Base-by-base conservation (phyloP, 2,113 vertebrate species). In the Menidia beryllina region DNA sequence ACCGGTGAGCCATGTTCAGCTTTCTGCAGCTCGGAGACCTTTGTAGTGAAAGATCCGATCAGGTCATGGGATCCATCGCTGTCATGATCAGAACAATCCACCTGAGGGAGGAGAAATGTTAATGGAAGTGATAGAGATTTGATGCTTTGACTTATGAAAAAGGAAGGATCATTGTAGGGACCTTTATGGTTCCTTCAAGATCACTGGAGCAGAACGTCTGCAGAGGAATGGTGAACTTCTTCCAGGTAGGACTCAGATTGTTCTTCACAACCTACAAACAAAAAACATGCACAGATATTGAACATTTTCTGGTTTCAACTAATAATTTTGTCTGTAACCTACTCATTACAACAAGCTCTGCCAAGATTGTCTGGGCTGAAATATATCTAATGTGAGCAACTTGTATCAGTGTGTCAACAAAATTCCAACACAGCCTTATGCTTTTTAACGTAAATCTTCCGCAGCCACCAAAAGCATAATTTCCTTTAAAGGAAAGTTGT, bases 211-310 rank as follows among this genome's bases (percentile, higher is more conserved):
- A 98, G 84, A 98, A 96, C 0, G 94, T 96, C 81, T 98, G 95
- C 71, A 98, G 86, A 48, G 96, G 91, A 73, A 98, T 91, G 1
- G 84, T 87, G 82, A 98, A 96, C 77, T 93, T 95, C 72, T 91
- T 97, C 96, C 97, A 98, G 26, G 72, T 90, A 1, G 97, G 95
- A 87, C 91, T 97, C 84, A 98, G 92, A 78, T 96, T 97, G 91
- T 97, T 98, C 92, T 97, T 97, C 85, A 99, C 93, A 66, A 99
- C 96, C 97, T 99, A 34, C 19, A 75, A 26, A 70, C 11, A 72
- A 26, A 25, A 2, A 63, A 25, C 49, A 19, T n/a, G 30, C 13
- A 53, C 12, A 50, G 13, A 41, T 15, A n/a, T 10, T 0, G 0
- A n/a, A n/a, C n/a, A n/a, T n/a, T n/a, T n/a, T n/a, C n/a, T n/a